phyloP scores from a whole-genome alignment of 2,113 vertebrate genomes.

The Rostratula benghalensis region DNA sequence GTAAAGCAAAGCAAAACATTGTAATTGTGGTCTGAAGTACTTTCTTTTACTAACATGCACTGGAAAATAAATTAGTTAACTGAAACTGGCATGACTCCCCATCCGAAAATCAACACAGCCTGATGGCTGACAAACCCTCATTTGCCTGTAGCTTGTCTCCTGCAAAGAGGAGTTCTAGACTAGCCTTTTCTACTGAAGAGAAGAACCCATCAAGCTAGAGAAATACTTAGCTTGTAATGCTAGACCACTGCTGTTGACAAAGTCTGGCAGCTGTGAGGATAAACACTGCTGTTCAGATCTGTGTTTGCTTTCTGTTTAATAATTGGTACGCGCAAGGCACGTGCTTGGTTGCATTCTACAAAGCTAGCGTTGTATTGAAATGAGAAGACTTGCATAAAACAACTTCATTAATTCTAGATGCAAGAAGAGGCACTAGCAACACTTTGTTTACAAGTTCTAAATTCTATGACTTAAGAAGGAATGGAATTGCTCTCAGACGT shows the following conservation, averaged over 20 bases:
- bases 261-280: not conserved
- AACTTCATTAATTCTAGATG: not conserved
- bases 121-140: not conserved
- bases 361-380: not conserved
- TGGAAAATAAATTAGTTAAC: not conserved
- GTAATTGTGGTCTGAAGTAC: not conserved
- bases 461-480: not conserved
- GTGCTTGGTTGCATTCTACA: not conserved
- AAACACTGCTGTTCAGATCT: not conserved
- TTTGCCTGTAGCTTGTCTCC: not conserved
- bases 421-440: not conserved
- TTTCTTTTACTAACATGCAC: not conserved
- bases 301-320: constrained; percentile 52
- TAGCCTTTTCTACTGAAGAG: not conserved
- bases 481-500: not conserved
- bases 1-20: not conserved
- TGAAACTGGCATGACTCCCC: not conserved
- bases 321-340: not conserved
- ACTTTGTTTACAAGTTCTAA: not conserved
- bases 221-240: constrained; percentile 5
- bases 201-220: not conserved
- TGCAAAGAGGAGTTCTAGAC: not conserved
- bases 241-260: not conserved
- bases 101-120: not conserved
- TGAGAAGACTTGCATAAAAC: not conserved